Percentiles rank a stretch among this genome's conserved stretches.
phyloP scores from a whole-genome alignment of 2,888 invertebrate genomes.

The Troilus luridus region DNA sequence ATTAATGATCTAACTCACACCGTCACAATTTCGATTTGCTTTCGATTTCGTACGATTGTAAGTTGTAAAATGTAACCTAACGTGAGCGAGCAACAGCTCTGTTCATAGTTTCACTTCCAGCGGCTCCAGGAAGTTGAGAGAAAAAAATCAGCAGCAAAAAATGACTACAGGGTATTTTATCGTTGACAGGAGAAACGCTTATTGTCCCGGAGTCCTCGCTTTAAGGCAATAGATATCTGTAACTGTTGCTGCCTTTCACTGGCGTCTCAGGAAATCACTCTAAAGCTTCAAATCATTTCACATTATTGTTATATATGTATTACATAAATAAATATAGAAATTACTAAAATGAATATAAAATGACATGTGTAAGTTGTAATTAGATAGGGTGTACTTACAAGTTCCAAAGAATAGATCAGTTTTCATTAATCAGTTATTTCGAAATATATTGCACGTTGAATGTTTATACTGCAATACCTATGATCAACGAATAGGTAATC shows the following conservation, averaged over 20 bases:
- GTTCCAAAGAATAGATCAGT: no score
- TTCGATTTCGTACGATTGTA: slow-evolving; percentile 9
- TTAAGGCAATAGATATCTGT: not conserved
- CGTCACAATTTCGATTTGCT: not conserved
- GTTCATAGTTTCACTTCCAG: not conserved
- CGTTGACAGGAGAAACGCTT: slow-evolving; percentile 8
- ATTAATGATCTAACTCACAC: not conserved
- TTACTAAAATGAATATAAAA: no score
- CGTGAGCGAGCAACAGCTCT: not conserved
- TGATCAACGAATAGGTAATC: no score
- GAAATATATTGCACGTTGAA: no score
- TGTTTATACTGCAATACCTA: no score
- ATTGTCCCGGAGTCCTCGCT: not conserved
- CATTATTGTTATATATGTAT: no score
- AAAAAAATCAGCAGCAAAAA: not conserved
- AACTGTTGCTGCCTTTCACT: not conserved
- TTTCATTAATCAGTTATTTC: no score
- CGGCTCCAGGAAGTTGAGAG: not conserved
- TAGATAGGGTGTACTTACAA: no score
- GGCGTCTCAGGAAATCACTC: not conserved
- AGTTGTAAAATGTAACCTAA: not conserved
- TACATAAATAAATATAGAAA: no score
- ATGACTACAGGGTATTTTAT: not conserved
- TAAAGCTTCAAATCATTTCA: no score
- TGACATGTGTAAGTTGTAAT: no score